These are phyloP conservation scores for Bombus affinis DNA, from an alignment of 1,140 invertebrate species.

Conservation along the genomic window DNA sequence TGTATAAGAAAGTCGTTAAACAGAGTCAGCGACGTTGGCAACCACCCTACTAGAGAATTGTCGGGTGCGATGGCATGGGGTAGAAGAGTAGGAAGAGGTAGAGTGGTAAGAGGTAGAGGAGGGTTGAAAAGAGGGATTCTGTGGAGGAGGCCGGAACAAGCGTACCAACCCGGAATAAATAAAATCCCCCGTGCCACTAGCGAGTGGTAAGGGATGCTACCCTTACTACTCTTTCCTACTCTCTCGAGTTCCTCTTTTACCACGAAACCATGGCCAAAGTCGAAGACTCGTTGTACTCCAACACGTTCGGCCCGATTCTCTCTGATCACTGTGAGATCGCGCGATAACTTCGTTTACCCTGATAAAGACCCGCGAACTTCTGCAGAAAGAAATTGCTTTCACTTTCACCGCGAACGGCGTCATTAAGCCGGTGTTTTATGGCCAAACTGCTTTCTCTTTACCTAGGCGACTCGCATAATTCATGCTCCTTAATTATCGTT, in stretches of 20 bases:
- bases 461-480: background rate
- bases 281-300: conserved; percentile 56
- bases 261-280: conserved; percentile 60
- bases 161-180: conserved; percentile 75
- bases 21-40: conserved; percentile 67
- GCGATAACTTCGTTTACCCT: conserved; percentile 62
- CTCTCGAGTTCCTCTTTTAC: conserved; percentile 38
- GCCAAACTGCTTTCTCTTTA: conserved; percentile 2
- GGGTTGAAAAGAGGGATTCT: conserved; percentile 71
- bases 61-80: conserved; percentile 58
- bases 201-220: conserved; percentile 59
- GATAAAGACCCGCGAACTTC: conserved; percentile 55
- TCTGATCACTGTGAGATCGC: conserved; percentile 70
- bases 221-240: conserved; percentile 33
- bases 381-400: conserved; percentile 46
- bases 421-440: conserved; percentile 21
- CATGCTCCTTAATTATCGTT: too few species aligned
- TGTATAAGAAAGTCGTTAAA: conserved; percentile 71
- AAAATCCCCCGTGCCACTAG: conserved; percentile 66
- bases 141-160: conserved; percentile 71
- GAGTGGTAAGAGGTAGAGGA: conserved; percentile 46
- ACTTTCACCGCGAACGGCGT: conserved; percentile 30
- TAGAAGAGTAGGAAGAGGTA: conserved; percentile 37
- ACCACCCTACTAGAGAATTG: conserved; percentile 68
- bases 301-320: conserved; percentile 64